Evolutionary conservation across 53 echinoderm and acorn worm genomes (phyloP), one percentile per base, ranked within the genome.

Genomic region (Paracentrotus lividus): DNA sequence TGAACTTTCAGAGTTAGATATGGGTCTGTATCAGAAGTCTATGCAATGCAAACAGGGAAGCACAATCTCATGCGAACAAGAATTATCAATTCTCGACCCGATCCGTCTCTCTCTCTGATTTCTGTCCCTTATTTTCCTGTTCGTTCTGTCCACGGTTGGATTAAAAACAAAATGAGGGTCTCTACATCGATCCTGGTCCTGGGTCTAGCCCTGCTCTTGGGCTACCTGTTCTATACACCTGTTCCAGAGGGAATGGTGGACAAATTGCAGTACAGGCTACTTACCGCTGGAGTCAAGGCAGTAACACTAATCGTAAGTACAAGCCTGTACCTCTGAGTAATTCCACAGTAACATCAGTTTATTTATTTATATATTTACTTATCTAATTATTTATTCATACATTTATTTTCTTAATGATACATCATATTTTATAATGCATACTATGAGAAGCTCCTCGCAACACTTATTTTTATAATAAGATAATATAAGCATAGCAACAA

Each of bases 231-330:
- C 44, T 51, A 94, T 8, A 77, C 90, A 23, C 96, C 96, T 14
- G 64, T 88, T 8, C 96, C 96, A 2, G 93, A 88, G 21, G 92
- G 18, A 2, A 49, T 96, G 27, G 94, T 94, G 42, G 88, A 88
- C 16, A 94, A 93, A 16, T 94, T 93, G 96, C 92, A 92, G 2
- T 64, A 92, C n/a, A 72, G 92, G 89, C 18, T 96, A 16, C 2
- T 84, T n/a, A 47, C 75, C 0, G 91, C 76, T 27, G 91, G 75
- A 14, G 3, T 9, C 5, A 91, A 76, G 55, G n/a, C 38, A 4
- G 55, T 34, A 16, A 6, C 18, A 49, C 27, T 75, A 20, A 18
- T 52, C 16, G 91, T 91, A 94, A 88, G 53, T 87, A 57, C 6
- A n/a, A n/a, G n/a, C n/a, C n/a, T n/a, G n/a, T n/a, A n/a, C n/a